Base-by-base conservation (phyloP, 2,797 vertebrate genomes). In the Melanotaenia parkinsoni region DNA sequence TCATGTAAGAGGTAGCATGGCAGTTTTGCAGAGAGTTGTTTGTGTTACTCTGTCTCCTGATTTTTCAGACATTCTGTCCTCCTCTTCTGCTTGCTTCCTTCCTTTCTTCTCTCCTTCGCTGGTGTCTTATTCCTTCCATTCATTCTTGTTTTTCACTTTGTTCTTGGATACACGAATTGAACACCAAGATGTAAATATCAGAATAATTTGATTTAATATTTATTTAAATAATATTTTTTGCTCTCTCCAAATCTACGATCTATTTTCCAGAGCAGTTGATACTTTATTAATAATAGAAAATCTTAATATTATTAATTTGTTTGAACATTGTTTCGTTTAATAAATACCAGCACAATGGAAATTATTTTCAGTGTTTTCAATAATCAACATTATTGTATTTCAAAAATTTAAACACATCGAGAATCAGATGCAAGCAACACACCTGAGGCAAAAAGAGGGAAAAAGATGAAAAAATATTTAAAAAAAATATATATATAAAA, bases 1-100 rank as follows among this genome's bases (percentile, higher is more conserved):
- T 89, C 91, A 91, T 92, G 89, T 91, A 87, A 93, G 86, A 88
- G 84, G 84, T 80, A 87, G 86, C 81, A 87, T 88, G 91, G 87
- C 89, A 90, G 85, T 88, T 92, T 91, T 82, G 84, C 77, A 87
- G 86, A 89, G 84, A 89, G 82, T 88, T 91, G 79, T 88, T 88
- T 88, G 85, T 90, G 84, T 86, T 89, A 70, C 82, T 75, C 76
- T 77, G 79, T 84, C 83, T 90, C 79, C 74, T 84, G 80, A 84
- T 86, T 85, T 81, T 73, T 79, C 4, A 32, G 79, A 74, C 86
- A 74, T 73, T 86, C 80, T 83, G 74, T 86, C 84, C 83, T 88
- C 78, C 43, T 75, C 63, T 30, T 32, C 69, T 70, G 38, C 74
- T 67, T 70, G 38, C 74, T 67, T 74, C 67, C 18, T 63, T 70